phyloP scores from a whole-genome alignment of 2,888 invertebrate species.

The Acanthosepion esculentum region DNA sequence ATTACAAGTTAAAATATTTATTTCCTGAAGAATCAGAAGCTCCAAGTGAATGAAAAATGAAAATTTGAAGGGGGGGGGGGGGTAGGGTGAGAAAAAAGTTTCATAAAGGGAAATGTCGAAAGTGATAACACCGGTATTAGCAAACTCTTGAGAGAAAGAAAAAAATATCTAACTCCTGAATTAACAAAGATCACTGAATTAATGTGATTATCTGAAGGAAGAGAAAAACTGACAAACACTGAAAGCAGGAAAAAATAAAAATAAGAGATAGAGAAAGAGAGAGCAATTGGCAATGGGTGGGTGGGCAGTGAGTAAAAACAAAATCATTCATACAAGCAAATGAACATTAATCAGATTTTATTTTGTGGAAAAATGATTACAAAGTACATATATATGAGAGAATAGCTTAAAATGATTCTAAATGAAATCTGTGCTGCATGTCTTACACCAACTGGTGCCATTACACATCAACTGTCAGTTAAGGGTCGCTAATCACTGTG shows the following conservation, averaged over 20 bases:
- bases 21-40: too few relatives aligned
- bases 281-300: neutral
- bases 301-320: neutral
- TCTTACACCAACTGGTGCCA: conserved; percentile 8
- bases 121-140: neutral
- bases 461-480: conserved; percentile 8
- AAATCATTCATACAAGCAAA: conserved; percentile 16
- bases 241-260: neutral
- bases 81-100: too few relatives aligned
- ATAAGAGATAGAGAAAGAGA: neutral
- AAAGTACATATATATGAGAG: conserved; percentile 40
- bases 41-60: too few relatives aligned
- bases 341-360: conserved; percentile 43
- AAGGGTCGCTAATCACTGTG: conserved; percentile 15
- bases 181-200: neutral
- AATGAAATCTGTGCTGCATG: neutral
- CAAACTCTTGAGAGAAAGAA: neutral
- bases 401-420: conserved; percentile 45
- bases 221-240: neutral
- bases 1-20: too few relatives aligned
- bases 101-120: neutral
- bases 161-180: neutral
- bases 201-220: neutral
- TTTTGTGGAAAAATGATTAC: conserved; percentile 44
- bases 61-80: too few relatives aligned